Conservation (phyloP, 2,113 vertebrate genomes). For the Equus przewalskii region DNA sequence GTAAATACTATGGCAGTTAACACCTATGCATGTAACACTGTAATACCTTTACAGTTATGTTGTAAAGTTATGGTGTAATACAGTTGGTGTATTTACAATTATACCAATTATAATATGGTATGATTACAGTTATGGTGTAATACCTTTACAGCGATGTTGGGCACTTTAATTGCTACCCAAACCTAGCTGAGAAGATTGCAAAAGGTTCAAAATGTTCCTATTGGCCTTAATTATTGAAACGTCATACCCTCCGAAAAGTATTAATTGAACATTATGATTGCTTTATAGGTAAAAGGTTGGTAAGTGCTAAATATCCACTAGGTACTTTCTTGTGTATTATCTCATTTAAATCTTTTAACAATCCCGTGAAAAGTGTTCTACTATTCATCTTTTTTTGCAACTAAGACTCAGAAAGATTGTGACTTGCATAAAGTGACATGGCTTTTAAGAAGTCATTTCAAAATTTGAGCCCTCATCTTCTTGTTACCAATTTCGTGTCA, state of each 20-base stretch:
- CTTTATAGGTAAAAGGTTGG: not conserved
- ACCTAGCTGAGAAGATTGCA: not conserved
- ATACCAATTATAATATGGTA: not conserved
- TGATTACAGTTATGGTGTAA: not conserved
- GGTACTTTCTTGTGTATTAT: not conserved
- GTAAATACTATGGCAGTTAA: constrained; percentile 44
- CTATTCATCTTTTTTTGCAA: not conserved
- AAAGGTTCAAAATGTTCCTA: not conserved
- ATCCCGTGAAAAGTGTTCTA: not conserved
- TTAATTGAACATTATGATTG: not conserved
- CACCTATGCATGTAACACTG: not conserved
- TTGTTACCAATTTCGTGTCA: not conserved
- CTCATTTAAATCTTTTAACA: not conserved
- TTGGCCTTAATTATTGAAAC: not conserved
- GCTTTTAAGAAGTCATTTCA: not conserved
- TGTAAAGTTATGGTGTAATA: not conserved
- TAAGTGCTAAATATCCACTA: not conserved
- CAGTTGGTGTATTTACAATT: not conserved
- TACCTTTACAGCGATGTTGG: not conserved
- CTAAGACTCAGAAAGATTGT: not conserved
- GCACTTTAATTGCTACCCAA: not conserved
- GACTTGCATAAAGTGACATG: not conserved
- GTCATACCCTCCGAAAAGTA: not conserved
- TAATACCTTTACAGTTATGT: not conserved
- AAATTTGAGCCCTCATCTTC: not conserved